A percentile compares a stretch with the other conserved stretches of the same genome.
phyloP scores from a whole-genome alignment of 2,888 invertebrate genomes.

The Osedax frankpressi region DNA sequence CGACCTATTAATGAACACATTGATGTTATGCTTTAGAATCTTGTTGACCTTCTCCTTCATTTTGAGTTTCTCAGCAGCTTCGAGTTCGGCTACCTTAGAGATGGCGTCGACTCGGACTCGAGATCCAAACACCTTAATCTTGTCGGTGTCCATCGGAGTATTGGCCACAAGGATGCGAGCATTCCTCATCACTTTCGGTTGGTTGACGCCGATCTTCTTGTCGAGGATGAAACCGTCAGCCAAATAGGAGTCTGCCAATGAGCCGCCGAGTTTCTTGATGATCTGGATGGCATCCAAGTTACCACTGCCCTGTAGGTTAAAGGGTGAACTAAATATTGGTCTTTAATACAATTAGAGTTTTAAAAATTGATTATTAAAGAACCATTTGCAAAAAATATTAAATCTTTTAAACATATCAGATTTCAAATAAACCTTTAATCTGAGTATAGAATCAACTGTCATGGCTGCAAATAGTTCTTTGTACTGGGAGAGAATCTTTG shows the following conservation, averaged over 20 bases:
- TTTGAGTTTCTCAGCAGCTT: constrained; percentile 93
- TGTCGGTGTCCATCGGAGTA: constrained; percentile 99
- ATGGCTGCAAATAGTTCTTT: constrained; percentile 89
- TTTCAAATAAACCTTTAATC: constrained; percentile 58
- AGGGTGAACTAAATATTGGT: constrained; percentile 1
- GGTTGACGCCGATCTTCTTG: constrained; percentile 91
- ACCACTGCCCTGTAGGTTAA: constrained; percentile 25
- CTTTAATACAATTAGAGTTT: neutral
- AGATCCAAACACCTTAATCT: constrained; percentile 94
- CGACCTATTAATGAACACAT: constrained; percentile 88
- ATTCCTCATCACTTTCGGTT: constrained; percentile 86
- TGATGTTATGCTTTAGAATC: constrained; percentile 82
- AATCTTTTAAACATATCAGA: too few species aligned
- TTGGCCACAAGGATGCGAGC: constrained; percentile 94
- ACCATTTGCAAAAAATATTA: too few species aligned
- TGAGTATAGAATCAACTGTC: constrained; percentile 84
- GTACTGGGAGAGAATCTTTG: constrained; percentile 91
- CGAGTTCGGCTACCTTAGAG: constrained; percentile 81
- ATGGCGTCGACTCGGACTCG: constrained; percentile 57
- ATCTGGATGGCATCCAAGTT: constrained; percentile 87
- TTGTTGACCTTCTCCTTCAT: constrained; percentile 98
- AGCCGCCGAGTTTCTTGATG: constrained; percentile 88
- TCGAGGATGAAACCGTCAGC: constrained; percentile 81
- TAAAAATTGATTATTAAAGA: neutral
- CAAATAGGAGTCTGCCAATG: constrained; percentile 83